Base-by-base conservation (phyloP, 2,888 invertebrate genomes). In the Agonopterix subpropinquella region DNA sequence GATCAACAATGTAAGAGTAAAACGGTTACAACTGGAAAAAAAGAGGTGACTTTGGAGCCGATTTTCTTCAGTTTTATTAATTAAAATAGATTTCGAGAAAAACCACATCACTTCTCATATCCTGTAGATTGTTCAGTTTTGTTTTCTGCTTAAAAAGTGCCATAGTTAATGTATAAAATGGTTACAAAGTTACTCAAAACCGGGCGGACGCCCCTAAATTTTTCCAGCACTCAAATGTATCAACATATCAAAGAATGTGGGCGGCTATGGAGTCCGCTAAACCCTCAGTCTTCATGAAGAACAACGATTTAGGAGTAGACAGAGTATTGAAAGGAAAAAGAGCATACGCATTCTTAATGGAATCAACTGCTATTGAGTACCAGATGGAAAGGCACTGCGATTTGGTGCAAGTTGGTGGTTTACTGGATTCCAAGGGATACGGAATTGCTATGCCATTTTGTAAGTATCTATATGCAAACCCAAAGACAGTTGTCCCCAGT, bases 341-440 rank as follows among this genome's bases (percentile, higher is more conserved):
- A 47, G 90, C 90, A 48, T 99, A 97, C 77, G 99, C 99, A 2
- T 99, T 95, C 76, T 89, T 99, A 44, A 98, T 98, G 96, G 99
- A 99, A 86, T 98, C 97, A 5, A 95, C 97, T 0, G 94, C 95
- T 1, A 94, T 99, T 56, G 98, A 99, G 78, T 99, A 98, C 80
- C 94, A 94, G 64, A 91, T 95, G 55, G 95, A 96, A 76, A 90
- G 95, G 53, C 91, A 96, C 64, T 98, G 98, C 70, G 93, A 96
- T 45, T 89, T 98, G 54, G 93, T 92, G 69, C 94, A 95, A 88
- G 92, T 96, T 8, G 95, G 95, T 0, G 92, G 93, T 1, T 85
- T 92, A 53, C 85, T 96, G 36, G 96, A 96, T 75, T 93, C 93
- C 11, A 96, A 98, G 75, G 97, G 97, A 64, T 98, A 98, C 70